These are phyloP conservation scores for Danionella dracula DNA, from an alignment of 2,797 vertebrate genomes.

Conservation along the genomic window DNA sequence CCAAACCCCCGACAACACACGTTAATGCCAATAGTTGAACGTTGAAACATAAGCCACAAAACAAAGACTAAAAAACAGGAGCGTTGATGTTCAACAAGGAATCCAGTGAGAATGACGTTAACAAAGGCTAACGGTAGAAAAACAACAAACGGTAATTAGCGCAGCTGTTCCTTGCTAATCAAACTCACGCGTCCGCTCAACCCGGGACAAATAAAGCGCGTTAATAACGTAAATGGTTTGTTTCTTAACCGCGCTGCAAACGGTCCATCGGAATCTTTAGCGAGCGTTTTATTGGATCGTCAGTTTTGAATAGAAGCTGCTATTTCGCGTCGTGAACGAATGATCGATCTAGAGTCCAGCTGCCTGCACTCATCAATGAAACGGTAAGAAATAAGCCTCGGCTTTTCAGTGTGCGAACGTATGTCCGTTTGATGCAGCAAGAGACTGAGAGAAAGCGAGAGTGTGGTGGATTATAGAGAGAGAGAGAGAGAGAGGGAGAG, in stretches of 20 bases:
- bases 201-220: slow-evolving; percentile 11
- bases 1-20: not conserved
- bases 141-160: not conserved
- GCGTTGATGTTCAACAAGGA: not conserved
- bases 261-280: slow-evolving; percentile 22
- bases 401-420: slow-evolving; percentile 1
- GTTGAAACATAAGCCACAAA: not conserved
- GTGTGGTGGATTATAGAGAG: slow-evolving; percentile 45
- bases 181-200: slow-evolving; percentile 41
- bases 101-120: not conserved
- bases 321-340: too few relatives aligned
- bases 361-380: slow-evolving; percentile 14
- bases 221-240: slow-evolving; percentile 23
- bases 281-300: too few relatives aligned
- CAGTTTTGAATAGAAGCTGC: too few relatives aligned
- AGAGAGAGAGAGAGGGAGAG: slow-evolving; percentile 14
- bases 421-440: slow-evolving; percentile 60
- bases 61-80: too few relatives aligned
- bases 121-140: not conserved
- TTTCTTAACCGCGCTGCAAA: slow-evolving; percentile 17
- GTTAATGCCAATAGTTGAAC: too few relatives aligned
- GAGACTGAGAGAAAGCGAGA: slow-evolving; percentile 42
- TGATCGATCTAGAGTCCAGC: slow-evolving; percentile 34
- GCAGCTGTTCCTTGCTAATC: slow-evolving; percentile 21
- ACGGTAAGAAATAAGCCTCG: slow-evolving; percentile 13